A percentile compares a stretch with the other conserved stretches of the same genome.
These are phyloP conservation scores for Mactromeris polynyma DNA, from an alignment of 2,888 invertebrate species.

Conservation along the genomic window DNA sequence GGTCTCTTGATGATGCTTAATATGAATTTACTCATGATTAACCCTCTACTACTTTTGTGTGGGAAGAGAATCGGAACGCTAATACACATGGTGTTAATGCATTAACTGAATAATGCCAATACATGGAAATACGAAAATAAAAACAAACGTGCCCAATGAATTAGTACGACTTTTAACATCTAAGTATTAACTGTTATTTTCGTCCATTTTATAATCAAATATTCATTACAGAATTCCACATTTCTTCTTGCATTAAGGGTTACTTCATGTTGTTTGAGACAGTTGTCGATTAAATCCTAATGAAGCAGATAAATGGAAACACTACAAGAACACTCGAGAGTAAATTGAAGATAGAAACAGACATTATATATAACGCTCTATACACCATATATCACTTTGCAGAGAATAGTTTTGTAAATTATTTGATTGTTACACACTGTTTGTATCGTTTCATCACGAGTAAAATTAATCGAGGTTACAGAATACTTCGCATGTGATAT, in stretches of 20 bases:
- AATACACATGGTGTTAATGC: too few species aligned
- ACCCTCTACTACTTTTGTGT: too few species aligned
- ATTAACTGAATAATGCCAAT: too few species aligned
- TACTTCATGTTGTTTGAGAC: not conserved
- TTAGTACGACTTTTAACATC: too few species aligned
- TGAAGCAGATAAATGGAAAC: not conserved
- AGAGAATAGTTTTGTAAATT: not conserved
- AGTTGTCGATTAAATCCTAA: not conserved
- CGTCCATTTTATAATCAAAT: not conserved
- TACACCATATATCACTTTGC: too few species aligned
- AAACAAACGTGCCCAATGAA: too few species aligned
- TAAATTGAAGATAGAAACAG: not conserved
- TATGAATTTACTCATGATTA: too few species aligned
- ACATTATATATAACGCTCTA: too few species aligned
- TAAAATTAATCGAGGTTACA: not conserved
- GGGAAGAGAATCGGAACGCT: too few species aligned
- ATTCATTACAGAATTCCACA: not conserved
- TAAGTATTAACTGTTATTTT: too few species aligned
- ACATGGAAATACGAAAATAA: too few species aligned
- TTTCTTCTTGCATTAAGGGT: not conserved
- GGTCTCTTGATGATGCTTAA: too few species aligned
- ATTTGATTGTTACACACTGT: not conserved
- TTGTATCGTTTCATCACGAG: not conserved
- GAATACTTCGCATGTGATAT: not conserved
- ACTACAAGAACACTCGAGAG: not conserved